These are phyloP conservation scores for Daphoenositta chrysoptera DNA, from an alignment of 2,113 vertebrate species.

Conservation along the genomic window DNA sequence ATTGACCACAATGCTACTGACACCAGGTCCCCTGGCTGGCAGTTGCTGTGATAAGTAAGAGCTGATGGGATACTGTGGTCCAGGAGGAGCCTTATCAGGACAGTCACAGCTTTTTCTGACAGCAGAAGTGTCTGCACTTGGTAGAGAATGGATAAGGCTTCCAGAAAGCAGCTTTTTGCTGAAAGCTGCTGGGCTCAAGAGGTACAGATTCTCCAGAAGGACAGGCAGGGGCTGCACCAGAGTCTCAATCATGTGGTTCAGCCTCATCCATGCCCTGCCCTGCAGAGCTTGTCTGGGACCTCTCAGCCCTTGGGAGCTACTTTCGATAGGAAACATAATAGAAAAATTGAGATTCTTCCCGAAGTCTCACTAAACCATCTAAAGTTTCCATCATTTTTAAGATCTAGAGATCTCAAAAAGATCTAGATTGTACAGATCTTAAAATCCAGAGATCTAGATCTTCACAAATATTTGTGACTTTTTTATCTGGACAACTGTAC, in stretches of 20 bases:
- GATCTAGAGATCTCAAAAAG: background rate
- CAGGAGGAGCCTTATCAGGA: constrained; percentile 23
- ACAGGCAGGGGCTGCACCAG: background rate
- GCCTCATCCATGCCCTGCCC: background rate
- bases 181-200: background rate
- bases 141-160: background rate
- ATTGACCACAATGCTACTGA: accelerated
- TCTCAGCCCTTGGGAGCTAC: background rate
- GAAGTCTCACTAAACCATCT: background rate
- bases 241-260: accelerated
- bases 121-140: background rate
- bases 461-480: background rate
- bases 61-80: background rate
- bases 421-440: background rate
- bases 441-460: background rate
- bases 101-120: background rate
- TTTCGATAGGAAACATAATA: background rate
- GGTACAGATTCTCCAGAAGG: background rate
- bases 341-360: background rate
- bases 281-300: background rate
- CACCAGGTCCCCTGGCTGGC: background rate
- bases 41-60: background rate
- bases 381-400: background rate
- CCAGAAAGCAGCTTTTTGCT: background rate
- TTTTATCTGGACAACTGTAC: background rate